Conservation (phyloP, 2,888 invertebrate species). For the Amphipyra tragopoginis region DNA sequence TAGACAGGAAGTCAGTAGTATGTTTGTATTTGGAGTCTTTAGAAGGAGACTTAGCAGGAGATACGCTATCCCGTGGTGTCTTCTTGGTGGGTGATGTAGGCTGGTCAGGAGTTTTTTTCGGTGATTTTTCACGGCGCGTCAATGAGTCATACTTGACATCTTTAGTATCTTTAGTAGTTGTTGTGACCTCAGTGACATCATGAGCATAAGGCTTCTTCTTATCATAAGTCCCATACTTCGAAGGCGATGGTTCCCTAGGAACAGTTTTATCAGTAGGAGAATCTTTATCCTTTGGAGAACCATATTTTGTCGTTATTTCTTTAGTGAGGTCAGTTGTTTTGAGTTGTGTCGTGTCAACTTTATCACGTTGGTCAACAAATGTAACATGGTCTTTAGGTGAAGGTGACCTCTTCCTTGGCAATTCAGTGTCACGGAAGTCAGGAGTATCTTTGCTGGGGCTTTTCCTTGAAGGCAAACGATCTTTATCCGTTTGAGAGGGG, state of each 20-base stretch:
- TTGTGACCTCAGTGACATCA: slow-evolving; percentile 34
- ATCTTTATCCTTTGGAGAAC: slow-evolving; percentile 29
- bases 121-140: slow-evolving; percentile 59
- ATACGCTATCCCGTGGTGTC: slow-evolving; percentile 65
- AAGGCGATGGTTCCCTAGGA: slow-evolving; percentile 60
- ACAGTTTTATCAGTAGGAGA: slow-evolving; percentile 31
- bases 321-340: slow-evolving; percentile 49
- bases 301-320: slow-evolving; percentile 33
- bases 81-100: slow-evolving; percentile 64
- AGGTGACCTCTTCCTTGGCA: slow-evolving; percentile 63
- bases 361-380: slow-evolving; percentile 57
- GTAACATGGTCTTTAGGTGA: slow-evolving; percentile 71
- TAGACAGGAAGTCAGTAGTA: slow-evolving; percentile 75
- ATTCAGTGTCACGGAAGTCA: slow-evolving; percentile 27
- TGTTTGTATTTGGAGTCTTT: slow-evolving; percentile 71
- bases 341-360: slow-evolving; percentile 45
- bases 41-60: slow-evolving; percentile 69
- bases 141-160: slow-evolving; percentile 61
- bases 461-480: slow-evolving; percentile 61
- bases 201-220: slow-evolving; percentile 59
- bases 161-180: slow-evolving; percentile 48
- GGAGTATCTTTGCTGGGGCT: slow-evolving; percentile 60
- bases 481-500: slow-evolving; percentile 46
- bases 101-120: slow-evolving; percentile 47
- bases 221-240: slow-evolving; percentile 66